Conservation (phyloP, 2,888 invertebrate species). For the Penaeus monodon region DNA sequence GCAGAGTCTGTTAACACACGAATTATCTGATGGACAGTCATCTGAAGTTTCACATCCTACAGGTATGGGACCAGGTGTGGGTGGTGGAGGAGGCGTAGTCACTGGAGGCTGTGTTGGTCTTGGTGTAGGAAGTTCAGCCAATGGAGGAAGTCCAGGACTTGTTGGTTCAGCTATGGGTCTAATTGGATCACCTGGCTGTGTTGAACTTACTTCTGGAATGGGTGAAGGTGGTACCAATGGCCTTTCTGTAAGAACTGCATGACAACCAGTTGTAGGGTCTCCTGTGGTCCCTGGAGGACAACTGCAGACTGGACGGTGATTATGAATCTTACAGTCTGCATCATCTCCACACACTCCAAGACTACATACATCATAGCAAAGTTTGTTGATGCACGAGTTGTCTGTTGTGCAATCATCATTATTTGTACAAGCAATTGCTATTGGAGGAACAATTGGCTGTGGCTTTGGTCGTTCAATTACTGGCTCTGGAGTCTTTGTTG, state of each 20-base stretch:
- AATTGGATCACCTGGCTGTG: conserved; percentile 12
- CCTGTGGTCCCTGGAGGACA: conserved; percentile 83
- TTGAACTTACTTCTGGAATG: conserved; percentile 10
- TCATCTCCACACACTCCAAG: conserved; percentile 82
- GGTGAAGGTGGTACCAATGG: conserved; percentile 19
- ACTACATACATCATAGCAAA: conserved; percentile 87
- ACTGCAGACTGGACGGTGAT: conserved; percentile 86
- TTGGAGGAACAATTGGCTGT: conserved; percentile 68
- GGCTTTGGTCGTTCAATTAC: conserved; percentile 4
- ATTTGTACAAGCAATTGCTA: conserved; percentile 82
- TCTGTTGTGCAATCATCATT: conserved; percentile 86
- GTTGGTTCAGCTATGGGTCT: conserved; percentile 37
- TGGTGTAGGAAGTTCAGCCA: conserved; percentile 22
- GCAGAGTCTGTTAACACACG: conserved; percentile 67
- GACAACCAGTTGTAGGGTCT: conserved; percentile 66
- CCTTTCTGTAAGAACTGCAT: conserved; percentile 21
- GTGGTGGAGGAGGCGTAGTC: conserved; percentile 66
- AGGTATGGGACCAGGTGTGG: conserved; percentile 38
- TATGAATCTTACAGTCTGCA: conserved; percentile 84
- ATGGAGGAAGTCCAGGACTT: conserved; percentile 19
- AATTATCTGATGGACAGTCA: conserved; percentile 75
- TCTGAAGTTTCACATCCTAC: conserved; percentile 73
- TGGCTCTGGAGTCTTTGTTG: conserved; percentile 17
- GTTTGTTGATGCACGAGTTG: conserved; percentile 85
- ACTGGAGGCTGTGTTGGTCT: conserved; percentile 63